A percentile compares a stretch with the other conserved stretches of the same genome.
These are phyloP conservation scores for Pilophorus perplexus DNA, from an alignment of 2,888 invertebrate species.

Conservation along the genomic window DNA sequence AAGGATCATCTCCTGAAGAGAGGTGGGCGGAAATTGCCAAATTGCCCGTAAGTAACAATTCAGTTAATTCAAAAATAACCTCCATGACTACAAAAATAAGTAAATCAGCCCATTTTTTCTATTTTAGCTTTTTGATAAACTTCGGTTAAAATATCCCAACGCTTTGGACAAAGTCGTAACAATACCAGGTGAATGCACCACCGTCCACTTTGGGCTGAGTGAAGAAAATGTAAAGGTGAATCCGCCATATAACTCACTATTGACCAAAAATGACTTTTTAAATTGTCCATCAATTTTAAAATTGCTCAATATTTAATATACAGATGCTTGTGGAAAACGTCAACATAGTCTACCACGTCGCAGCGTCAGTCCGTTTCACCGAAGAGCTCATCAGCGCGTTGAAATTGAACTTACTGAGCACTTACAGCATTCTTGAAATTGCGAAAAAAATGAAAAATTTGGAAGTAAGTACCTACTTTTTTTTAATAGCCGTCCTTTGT, in stretches of 20 bases:
- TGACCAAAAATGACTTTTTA: no score
- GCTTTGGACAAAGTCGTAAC: conserved; percentile 24
- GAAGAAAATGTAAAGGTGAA: conserved; percentile 11
- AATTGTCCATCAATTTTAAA: no score
- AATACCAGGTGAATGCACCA: conserved; percentile 18
- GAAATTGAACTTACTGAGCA: conserved; percentile 15
- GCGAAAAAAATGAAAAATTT: conserved; percentile 24
- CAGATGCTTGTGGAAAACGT: conserved; percentile 27
- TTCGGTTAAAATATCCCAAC: conserved; percentile 13
- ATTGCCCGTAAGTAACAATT: not conserved
- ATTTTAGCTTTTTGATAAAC: conserved; percentile 29
- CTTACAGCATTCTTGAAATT: conserved; percentile 19
- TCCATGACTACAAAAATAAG: not conserved
- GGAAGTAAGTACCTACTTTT: conserved; percentile 20
- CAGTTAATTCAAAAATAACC: not conserved
- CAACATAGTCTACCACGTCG: conserved; percentile 40
- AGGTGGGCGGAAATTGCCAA: not conserved
- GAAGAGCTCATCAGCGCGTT: conserved; percentile 32
- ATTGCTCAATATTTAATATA: no score
- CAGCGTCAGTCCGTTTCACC: conserved; percentile 38
- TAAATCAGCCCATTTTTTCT: not conserved
- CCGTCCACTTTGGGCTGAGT: conserved; percentile 17
- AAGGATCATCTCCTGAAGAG: not conserved
- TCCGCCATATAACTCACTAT: no score
- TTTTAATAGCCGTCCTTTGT: no score